phyloP scores from a whole-genome alignment of 37 sponge, comb jelly and placozoan species.

The Cladorhizidae sp. region DNA sequence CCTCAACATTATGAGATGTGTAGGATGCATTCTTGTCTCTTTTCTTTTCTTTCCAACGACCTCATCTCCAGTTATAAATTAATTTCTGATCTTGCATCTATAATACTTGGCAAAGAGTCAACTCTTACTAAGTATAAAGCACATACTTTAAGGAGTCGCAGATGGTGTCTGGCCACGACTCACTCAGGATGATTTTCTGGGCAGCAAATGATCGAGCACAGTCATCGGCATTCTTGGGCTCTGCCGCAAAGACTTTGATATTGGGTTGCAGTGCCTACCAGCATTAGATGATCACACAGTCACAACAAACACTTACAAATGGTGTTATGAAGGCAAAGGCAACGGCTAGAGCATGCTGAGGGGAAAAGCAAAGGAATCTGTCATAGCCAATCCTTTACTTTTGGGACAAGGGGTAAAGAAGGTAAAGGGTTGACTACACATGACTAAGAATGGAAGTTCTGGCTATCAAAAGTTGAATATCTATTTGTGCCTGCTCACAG shows the following conservation, averaged over 20 bases:
- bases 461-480: too few species aligned
- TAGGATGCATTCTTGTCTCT: too few species aligned
- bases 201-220: constrained; percentile 71
- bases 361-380: too few species aligned
- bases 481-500: too few species aligned
- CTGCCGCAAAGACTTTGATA: constrained; percentile 74
- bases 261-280: constrained; percentile 46
- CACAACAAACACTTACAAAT: neutral
- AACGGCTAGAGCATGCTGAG: too few species aligned
- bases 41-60: neutral
- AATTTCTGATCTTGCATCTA: neutral
- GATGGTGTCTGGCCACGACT: constrained; percentile 45
- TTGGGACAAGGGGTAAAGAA: too few species aligned
- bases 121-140: too few species aligned
- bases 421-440: too few species aligned
- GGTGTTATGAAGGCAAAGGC: neutral
- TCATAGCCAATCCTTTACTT: too few species aligned
- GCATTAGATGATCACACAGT: too few species aligned
- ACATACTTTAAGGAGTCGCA: constrained; percentile 61
- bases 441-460: too few species aligned
- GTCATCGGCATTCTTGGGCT: constrained; percentile 73
- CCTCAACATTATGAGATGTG: too few species aligned
- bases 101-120: neutral
- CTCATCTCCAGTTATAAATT: neutral
- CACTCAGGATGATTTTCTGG: constrained; percentile 39